A percentile compares a stretch with the other conserved stretches of the same genome.
These are phyloP conservation scores for Ictidomys tridecemlineatus DNA, from an alignment of 2,113 vertebrate species.

Conservation along the genomic window DNA sequence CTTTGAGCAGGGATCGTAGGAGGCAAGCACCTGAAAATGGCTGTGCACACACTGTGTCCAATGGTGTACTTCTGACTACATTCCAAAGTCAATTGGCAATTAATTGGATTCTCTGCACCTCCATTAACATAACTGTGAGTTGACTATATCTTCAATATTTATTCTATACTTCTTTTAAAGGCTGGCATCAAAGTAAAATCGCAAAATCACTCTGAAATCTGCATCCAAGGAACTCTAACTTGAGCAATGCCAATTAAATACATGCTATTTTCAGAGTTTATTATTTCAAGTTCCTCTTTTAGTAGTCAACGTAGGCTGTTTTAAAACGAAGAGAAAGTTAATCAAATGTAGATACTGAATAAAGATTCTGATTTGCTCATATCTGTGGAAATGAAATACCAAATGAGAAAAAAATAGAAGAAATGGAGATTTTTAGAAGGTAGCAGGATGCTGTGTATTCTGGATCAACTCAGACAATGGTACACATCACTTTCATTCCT, in stretches of 20 bases:
- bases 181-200: constrained; percentile 52
- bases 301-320: constrained; percentile 29
- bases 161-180: constrained; percentile 64
- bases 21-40: not conserved
- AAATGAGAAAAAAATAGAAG: constrained; percentile 18
- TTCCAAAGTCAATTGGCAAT: constrained; percentile 61
- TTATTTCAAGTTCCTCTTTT: not conserved
- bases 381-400: constrained; percentile 55
- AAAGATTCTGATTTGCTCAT: constrained; percentile 36
- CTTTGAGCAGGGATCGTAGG: not conserved
- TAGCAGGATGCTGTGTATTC: not conserved
- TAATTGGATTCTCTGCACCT: constrained; percentile 50
- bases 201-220: constrained; percentile 65
- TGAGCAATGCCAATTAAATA: constrained; percentile 13
- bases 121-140: constrained; percentile 45
- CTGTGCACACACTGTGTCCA: not conserved
- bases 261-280: constrained; percentile 37
- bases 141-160: constrained; percentile 43
- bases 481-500: not conserved
- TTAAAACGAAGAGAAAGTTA: constrained; percentile 46
- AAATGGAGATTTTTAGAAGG: not conserved
- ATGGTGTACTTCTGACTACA: not conserved
- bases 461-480: not conserved
- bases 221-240: constrained; percentile 50
- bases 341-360: not conserved